phyloP scores from a whole-genome alignment of 2,797 vertebrate species.

The Typhlichthys eigenmanni region DNA sequence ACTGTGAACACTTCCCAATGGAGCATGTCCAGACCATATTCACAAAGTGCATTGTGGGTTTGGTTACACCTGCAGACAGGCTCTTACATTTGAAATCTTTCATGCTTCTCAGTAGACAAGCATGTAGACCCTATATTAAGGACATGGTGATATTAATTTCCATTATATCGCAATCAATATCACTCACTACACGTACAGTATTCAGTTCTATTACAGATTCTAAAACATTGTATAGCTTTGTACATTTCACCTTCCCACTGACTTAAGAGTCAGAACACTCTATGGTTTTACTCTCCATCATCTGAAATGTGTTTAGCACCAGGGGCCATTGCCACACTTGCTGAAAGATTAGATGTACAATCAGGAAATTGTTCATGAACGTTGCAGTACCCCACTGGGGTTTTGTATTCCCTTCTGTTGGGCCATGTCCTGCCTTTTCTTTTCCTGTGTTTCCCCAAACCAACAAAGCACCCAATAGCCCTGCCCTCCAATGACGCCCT shows the following conservation, averaged over 20 bases:
- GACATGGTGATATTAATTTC: no score
- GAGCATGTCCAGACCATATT: no score
- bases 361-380: constrained; percentile 69
- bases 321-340: constrained; percentile 47
- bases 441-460: constrained; percentile 58
- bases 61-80: no score
- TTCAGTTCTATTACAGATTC: no score
- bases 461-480: constrained; percentile 39
- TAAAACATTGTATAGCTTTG: no score
- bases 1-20: no score
- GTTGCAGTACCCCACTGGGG: constrained; percentile 54
- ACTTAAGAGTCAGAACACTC: constrained; percentile 20
- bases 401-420: constrained; percentile 48
- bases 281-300: constrained; percentile 31
- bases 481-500: constrained; percentile 29
- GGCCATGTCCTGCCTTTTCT: constrained; percentile 60
- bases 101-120: no score
- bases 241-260: constrained; percentile 30
- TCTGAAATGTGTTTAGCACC: constrained; percentile 44
- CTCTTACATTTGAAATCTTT: no score
- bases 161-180: no score
- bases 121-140: no score
- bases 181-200: no score
- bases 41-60: no score
- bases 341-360: constrained; percentile 75